These are phyloP conservation scores for Bombyx mandarina DNA, from an alignment of 1,140 invertebrate genomes.

Conservation along the genomic window DNA sequence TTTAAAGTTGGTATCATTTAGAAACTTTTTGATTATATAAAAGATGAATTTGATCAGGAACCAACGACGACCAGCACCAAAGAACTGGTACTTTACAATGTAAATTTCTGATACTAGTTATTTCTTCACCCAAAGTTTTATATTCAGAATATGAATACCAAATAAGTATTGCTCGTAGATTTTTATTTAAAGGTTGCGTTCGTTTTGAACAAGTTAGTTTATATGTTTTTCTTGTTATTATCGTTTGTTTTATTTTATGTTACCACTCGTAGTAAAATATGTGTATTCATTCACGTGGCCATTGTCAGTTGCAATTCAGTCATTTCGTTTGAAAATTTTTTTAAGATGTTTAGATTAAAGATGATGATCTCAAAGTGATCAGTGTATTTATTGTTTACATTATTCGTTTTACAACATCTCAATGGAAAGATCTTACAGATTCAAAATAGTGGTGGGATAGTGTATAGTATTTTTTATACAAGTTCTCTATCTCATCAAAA, in stretches of 20 bases:
- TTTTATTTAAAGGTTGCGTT: constrained; percentile 24
- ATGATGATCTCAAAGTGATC: constrained; percentile 64
- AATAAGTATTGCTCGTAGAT: constrained; percentile 37
- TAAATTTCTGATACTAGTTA: not conserved
- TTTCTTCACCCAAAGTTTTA: constrained; percentile 20
- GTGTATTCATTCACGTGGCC: constrained; percentile 36
- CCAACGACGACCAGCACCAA: constrained; percentile 29
- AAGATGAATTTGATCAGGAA: not conserved
- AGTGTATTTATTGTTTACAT: constrained; percentile 63
- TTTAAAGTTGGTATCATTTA: constrained; percentile 56
- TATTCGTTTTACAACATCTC: not conserved
- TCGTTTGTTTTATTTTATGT: constrained; percentile 36
- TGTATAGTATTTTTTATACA: too few species aligned
- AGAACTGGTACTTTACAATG: constrained; percentile 32
- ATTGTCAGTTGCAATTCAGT: constrained; percentile 42
- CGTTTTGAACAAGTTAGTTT: constrained; percentile 26
- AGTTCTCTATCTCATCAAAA: too few species aligned
- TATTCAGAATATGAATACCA: constrained; percentile 16
- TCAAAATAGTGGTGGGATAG: too few species aligned
- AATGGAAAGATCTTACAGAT: too few species aligned
- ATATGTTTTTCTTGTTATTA: constrained; percentile 23
- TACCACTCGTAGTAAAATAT: constrained; percentile 37
- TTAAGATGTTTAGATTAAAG: constrained; percentile 54
- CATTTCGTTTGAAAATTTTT: constrained; percentile 30
- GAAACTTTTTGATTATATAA: not conserved